Base-by-base conservation (phyloP, 2,797 vertebrate genomes). In the Melanogrammus aeglefinus region DNA sequence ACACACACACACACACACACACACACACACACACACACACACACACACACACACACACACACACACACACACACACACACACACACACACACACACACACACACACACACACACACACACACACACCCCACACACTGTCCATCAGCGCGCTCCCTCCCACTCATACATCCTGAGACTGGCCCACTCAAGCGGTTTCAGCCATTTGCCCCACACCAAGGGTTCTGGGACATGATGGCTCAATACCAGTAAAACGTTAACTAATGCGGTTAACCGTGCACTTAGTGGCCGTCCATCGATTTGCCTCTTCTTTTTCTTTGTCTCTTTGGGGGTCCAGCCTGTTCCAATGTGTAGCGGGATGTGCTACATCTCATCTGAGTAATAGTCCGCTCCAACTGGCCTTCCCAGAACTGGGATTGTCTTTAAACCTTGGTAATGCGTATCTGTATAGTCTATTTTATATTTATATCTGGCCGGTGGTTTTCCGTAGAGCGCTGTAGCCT, bases 221-320 rank as follows among this genome's bases (percentile, higher is more conserved):
- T 72, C 82, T 39, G 47, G 82, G 79, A 86, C 83, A 84, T 89
- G 87, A 91, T 63, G 57, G n/a, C 84, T 89, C 87, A 83, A 80
- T 91, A 87, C 87, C 88, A 89, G 85, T 87, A 88, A 90, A 90
- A 91, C 83, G 83, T 85, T 76, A 85, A 76, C 81, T 88, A 89
- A 92, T 91, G 77, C 35, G 63, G 86, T 91, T 90, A 86, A 74
- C 77, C 14, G 51, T 75, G 77, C 88, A 88, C 84, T 91, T 87
- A 90, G 85, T 89, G 86, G 82, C 86, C 83, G 76, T 79, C 51
- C 79, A 91, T 92, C 73, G 90, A 89, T 91, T 88, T 80, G 77
- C 82, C 72, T 85, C 7, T 63, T 63, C 21, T 63, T n/a, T 63
- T n/a, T 63, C 47, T 91, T 88, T 80, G 76, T 82, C 71, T 85